Conservation (phyloP, 2,113 vertebrate genomes). For the Prionailurus viverrinus region DNA sequence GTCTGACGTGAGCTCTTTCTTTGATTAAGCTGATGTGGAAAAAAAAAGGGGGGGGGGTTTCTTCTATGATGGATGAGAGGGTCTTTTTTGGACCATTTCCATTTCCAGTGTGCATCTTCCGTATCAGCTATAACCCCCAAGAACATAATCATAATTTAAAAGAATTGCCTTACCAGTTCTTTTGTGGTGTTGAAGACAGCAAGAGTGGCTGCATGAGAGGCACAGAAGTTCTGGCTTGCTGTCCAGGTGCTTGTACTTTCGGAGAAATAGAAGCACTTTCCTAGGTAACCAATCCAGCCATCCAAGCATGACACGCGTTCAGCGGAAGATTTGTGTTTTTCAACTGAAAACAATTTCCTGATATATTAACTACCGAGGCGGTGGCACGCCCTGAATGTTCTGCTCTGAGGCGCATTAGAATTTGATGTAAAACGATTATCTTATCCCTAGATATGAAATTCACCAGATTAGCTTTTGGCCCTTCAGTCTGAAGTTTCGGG, state of each 20-base stretch:
- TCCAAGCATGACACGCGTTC: background rate
- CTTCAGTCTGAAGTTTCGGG: background rate
- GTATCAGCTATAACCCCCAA: background rate
- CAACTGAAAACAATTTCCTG: background rate
- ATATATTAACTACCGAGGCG: background rate
- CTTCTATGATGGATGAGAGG: background rate
- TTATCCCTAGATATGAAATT: background rate
- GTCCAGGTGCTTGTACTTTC: constrained; percentile 64
- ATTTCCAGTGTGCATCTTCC: background rate
- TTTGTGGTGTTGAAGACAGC: constrained; percentile 29
- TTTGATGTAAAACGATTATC: background rate
- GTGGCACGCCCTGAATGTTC: background rate
- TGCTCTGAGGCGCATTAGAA: background rate
- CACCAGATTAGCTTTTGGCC: background rate
- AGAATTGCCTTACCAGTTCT: constrained; percentile 68
- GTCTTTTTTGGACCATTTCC: background rate
- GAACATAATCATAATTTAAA: background rate
- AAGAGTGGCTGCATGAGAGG: constrained; percentile 38
- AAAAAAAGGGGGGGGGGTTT: background rate
- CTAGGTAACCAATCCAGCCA: constrained; percentile 53
- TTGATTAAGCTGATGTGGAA: background rate
- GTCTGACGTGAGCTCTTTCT: background rate
- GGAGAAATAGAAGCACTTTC: constrained; percentile 64
- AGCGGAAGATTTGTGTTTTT: background rate
- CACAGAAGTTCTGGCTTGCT: constrained; percentile 44